These are phyloP conservation scores for Vireo altiloquus DNA, from an alignment of 2,113 vertebrate genomes.

Conservation along the genomic window DNA sequence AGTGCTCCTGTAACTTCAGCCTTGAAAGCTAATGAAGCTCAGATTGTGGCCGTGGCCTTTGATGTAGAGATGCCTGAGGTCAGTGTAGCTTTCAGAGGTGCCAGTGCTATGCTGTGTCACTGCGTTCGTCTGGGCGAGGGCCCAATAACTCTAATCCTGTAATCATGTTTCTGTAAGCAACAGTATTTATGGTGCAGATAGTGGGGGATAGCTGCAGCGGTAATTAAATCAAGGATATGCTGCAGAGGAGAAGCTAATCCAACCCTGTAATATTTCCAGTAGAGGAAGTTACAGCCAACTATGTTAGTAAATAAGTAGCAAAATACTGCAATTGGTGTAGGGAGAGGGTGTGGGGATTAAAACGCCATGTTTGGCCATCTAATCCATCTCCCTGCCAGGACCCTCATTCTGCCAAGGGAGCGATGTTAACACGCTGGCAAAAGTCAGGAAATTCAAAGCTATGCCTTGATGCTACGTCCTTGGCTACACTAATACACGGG, in stretches of 20 bases:
- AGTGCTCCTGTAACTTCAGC: constrained; percentile 63
- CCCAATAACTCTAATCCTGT: constrained; percentile 63
- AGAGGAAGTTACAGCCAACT: neutral
- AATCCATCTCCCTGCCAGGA: neutral
- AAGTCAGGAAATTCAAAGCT: neutral
- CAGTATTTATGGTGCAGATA: constrained; percentile 44
- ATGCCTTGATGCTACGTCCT: neutral
- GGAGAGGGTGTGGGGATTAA: neutral
- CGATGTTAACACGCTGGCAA: neutral
- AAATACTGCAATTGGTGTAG: neutral
- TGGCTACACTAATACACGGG: neutral
- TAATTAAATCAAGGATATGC: neutral
- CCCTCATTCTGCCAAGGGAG: neutral
- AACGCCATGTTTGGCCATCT: neutral
- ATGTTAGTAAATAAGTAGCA: neutral
- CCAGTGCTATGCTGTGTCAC: constrained; percentile 55
- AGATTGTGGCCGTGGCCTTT: constrained; percentile 62
- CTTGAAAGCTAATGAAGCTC: constrained; percentile 65
- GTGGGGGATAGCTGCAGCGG: neutral
- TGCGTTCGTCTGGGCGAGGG: constrained; percentile 20
- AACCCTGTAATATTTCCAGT: neutral
- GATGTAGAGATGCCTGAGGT: constrained; percentile 67
- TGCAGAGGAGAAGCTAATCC: neutral
- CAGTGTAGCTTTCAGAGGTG: constrained; percentile 57
- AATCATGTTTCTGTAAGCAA: constrained; percentile 63